Evolutionary conservation across 2,888 invertebrate species (phyloP).

Genomic region (Parnassius apollo): DNA sequence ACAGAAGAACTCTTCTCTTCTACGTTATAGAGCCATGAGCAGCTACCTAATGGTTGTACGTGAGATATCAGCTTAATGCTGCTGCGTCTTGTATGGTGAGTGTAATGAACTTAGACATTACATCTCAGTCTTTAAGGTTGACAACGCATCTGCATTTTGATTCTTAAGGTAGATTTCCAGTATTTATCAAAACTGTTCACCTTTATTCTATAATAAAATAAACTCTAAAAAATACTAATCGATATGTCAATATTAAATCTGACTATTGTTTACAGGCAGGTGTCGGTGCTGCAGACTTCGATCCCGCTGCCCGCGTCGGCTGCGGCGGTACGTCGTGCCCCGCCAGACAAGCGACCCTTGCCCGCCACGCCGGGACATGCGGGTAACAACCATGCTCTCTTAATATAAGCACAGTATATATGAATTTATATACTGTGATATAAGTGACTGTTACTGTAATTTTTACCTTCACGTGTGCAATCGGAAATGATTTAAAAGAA

Average conservation of each 20-base stretch:
- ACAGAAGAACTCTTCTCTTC: no score
- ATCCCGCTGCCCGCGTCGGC: conserved; percentile 91
- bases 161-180: no score
- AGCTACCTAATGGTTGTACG: no score
- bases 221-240: neutral
- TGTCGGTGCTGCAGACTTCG: conserved; percentile 86
- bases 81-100: no score
- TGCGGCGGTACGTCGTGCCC: conserved; percentile 87
- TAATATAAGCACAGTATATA: neutral
- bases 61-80: no score
- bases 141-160: no score
- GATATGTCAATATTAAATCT: neutral
- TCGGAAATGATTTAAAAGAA: no score
- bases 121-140: no score
- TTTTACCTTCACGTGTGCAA: neutral
- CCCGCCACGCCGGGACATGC: conserved; percentile 84
- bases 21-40: no score
- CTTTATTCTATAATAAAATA: no score
- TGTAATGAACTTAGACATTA: no score
- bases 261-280: conserved; percentile 82
- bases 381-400: conserved; percentile 41
- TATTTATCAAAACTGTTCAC: no score
- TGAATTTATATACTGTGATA: neutral
- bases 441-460: neutral
- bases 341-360: conserved; percentile 89